Base-by-base conservation (phyloP, 2,113 vertebrate genomes). In the Jacana jacana region DNA sequence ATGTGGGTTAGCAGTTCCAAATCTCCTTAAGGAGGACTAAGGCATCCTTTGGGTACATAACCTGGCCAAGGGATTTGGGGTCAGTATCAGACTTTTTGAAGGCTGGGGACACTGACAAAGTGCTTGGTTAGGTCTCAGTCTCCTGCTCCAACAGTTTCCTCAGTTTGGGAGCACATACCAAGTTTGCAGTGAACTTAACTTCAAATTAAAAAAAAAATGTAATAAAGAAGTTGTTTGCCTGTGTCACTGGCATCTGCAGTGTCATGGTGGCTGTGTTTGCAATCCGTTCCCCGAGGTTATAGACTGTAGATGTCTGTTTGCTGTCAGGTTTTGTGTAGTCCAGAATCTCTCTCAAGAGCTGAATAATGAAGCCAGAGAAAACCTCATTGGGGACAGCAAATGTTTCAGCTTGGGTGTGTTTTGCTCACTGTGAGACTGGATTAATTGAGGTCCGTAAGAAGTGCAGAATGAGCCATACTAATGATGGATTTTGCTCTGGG, bases 371-470 rank as follows among this genome's bases (percentile, higher is more conserved):
- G 48, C 17, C 20, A 72, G 52, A 65, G 49, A 40, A 89, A 60
- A 37, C 6, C 9, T 55, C 0, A 0, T 4, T 68, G 61, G 35
- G 24, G 33, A 48, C 46, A 70, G 23, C 13, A 63, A 51, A 46
- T 25, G 39, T 9, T 52, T 2, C 14, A 49, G 4, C 28, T 73
- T 4, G 17, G 54, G 1, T 51, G 1, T n/a, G 17, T 65, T 93
- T 57, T 65, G 24, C 25, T 77, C 31, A 2, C 28, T 72, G 27
- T 55, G n/a, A 48, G 75, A 5, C 40, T 54, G 54, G 17, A 8
- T 63, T 70, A 42, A 31, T 51, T 81, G 65, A 48, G 48, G 46
- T 85, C 48, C 24, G 12, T 44, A 37, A 46, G 39, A 55, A 46
- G 39, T 27, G 42, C 42, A 48, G 46, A 49, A 39, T 68, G 72